Evolutionary conservation across 2,888 invertebrate genomes (phyloP), one percentile per base, ranked within the genome.

Genomic region (Acleris cristana): DNA sequence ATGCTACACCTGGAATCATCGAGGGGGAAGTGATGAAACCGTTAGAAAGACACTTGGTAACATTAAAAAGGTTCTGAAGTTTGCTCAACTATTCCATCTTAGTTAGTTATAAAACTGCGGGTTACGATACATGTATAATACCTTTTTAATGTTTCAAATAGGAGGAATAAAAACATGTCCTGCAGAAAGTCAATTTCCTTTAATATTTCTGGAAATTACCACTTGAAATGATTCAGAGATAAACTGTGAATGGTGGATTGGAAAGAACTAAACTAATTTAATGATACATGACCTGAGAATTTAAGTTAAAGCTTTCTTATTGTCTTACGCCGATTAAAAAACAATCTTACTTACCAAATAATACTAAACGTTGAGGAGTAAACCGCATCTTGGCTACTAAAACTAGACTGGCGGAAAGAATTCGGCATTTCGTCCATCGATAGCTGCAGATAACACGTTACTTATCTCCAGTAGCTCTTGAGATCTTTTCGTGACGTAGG

Each of bases 341-440:
- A 10, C 2, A 30, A 2, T 30, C 8, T 34, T 34, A 73, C 80
- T 82, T 19, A 84, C 85, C 78, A 34, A 81, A 56, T 55, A 80
- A 62, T 18, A 77, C 70, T 64, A 76, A 69, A 45, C 69, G 51
- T 65, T 71, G 58, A 26, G 67, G 62, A 52, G 67, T 71, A 70
- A 76, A 70, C 74, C 76, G 66, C 83, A 85, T 85, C 76, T 77
- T 81, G 66, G 30, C 62, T 76, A 73, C 63, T 62, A 69, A 72
- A 69, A 70, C 65, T 70, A 72, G 64, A 80, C 79, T 80, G 74
- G 76, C 49, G 74, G 71, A 72, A 69, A 69, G 52, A 56, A 64
- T 63, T 70, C 63, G 61, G 69, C 63, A 64, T 64, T 45, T 55
- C 53, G 19, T 49, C 26, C 62, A 26, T 56, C 52, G 63, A 64